These are phyloP conservation scores for Sprattus sprattus DNA, from an alignment of 2,113 vertebrate species.

Conservation along the genomic window DNA sequence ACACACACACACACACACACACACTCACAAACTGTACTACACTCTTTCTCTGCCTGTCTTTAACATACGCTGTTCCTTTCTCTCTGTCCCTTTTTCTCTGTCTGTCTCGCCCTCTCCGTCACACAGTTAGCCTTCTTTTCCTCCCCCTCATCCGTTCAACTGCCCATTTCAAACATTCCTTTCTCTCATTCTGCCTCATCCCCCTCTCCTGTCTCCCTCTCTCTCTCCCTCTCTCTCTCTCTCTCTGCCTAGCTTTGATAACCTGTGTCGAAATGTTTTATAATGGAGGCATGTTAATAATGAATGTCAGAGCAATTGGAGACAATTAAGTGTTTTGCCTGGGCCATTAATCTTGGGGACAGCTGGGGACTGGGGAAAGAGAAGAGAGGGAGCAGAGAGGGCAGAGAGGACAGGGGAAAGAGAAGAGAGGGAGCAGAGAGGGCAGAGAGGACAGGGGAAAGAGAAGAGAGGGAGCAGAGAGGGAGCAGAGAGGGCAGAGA, in stretches of 20 bases:
- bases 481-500: background rate
- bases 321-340: conserved; percentile 75
- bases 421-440: background rate
- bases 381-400: background rate
- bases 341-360: conserved; percentile 72
- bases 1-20: too few species aligned
- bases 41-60: background rate
- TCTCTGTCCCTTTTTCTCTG: background rate
- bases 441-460: background rate
- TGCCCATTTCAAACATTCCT: background rate
- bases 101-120: background rate
- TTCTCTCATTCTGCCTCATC: conserved; percentile 31
- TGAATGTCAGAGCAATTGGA: conserved; percentile 77
- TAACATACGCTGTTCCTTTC: background rate
- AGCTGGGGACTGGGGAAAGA: conserved; percentile 22
- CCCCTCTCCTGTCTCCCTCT: conserved; percentile 23
- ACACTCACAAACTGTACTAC: background rate
- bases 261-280: conserved; percentile 49
- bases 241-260: conserved; percentile 57
- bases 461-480: background rate
- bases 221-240: conserved; percentile 32
- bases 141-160: background rate
- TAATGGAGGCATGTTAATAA: conserved; percentile 72
- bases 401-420: conserved; percentile 40
- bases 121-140: background rate